phyloP scores from a whole-genome alignment of 1,140 invertebrate genomes.

The Pseudomyrmex cubaensis region DNA sequence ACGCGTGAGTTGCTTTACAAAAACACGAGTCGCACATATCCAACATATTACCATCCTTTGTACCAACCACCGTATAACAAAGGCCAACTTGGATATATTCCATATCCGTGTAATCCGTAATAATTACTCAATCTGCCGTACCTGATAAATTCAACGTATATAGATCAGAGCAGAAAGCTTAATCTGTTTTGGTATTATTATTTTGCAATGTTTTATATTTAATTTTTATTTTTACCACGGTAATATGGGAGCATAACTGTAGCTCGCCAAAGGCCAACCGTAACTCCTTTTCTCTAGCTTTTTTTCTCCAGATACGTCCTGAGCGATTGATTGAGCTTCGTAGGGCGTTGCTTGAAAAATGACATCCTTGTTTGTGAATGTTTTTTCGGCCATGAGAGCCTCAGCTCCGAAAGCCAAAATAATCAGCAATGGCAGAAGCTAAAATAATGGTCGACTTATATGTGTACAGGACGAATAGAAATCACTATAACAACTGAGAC shows the following conservation, averaged over 20 bases:
- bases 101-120: conserved; percentile 64
- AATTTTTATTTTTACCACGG: conserved; percentile 71
- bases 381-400: conserved; percentile 46
- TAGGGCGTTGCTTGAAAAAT: conserved; percentile 28
- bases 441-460: conserved; percentile 24
- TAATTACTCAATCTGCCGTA: conserved; percentile 60
- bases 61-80: conserved; percentile 74
- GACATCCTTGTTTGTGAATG: conserved; percentile 53
- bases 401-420: conserved; percentile 61
- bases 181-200: conserved; percentile 29
- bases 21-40: not conserved
- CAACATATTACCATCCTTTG: conserved; percentile 73
- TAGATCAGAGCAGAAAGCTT: conserved; percentile 12
- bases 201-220: conserved; percentile 25
- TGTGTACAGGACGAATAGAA: conserved; percentile 7
- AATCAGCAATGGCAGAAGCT: conserved; percentile 71
- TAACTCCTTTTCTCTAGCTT: conserved; percentile 75
- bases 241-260: conserved; percentile 65
- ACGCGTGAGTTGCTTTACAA: conserved; percentile 1
- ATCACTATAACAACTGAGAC: conserved; percentile 11
- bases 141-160: conserved; percentile 52
- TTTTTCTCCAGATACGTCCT: conserved; percentile 62
- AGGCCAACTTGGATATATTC: conserved; percentile 69
- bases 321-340: conserved; percentile 32
- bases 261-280: conserved; percentile 61